Conservation (phyloP, 2,113 vertebrate genomes). For the Chlorocebus sabaeus region DNA sequence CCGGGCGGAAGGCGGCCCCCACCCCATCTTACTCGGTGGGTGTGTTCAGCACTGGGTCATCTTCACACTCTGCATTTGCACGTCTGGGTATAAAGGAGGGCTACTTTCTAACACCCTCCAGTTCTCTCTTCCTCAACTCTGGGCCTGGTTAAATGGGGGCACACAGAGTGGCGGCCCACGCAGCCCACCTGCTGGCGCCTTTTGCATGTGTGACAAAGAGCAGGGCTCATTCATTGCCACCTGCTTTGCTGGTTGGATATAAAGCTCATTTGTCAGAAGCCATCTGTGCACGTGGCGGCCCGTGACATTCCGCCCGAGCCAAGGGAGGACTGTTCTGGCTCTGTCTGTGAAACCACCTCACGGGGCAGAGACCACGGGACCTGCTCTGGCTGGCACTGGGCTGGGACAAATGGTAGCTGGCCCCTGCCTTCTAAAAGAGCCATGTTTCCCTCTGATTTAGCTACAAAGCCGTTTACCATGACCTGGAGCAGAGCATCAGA, state of each 20-base stretch:
- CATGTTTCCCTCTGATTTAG: conserved; percentile 76
- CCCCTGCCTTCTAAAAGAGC: neutral
- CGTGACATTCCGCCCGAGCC: rapidly evolving
- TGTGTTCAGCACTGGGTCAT: rapidly evolving
- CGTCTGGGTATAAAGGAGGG: neutral
- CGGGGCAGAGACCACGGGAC: neutral
- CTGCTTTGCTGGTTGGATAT: neutral
- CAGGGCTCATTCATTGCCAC: neutral
- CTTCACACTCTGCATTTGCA: neutral
- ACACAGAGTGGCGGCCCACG: neutral
- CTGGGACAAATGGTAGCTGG: neutral
- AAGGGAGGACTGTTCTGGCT: rapidly evolving
- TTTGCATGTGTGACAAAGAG: neutral
- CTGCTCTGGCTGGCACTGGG: neutral
- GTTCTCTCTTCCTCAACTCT: neutral
- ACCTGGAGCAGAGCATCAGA: conserved; percentile 92
- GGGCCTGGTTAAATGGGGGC: neutral
- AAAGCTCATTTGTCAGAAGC: neutral
- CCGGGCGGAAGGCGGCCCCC: neutral
- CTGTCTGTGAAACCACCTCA: neutral
- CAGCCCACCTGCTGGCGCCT: rapidly evolving
- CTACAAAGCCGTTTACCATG: conserved; percentile 91
- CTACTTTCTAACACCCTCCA: neutral
- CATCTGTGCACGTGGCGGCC: rapidly evolving
- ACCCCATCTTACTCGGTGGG: too few relatives aligned